Conservation (phyloP, 2,888 invertebrate species). For the Drosophila greeni region DNA sequence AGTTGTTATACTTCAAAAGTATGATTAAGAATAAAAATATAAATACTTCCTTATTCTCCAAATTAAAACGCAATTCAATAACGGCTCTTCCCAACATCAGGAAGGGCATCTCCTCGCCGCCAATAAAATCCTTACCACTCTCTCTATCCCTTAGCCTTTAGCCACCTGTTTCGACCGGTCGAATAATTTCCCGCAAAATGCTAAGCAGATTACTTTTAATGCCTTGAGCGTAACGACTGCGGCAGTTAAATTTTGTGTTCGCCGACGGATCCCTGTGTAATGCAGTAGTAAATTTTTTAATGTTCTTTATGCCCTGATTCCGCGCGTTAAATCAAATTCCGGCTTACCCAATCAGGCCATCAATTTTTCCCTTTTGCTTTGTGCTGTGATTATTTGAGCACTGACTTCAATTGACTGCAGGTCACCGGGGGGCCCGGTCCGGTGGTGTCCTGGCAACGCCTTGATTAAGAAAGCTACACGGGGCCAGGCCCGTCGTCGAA, state of each 20-base stretch:
- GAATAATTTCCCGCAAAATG: constrained; percentile 57
- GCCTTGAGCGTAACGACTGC: constrained; percentile 62
- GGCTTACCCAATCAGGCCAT: constrained; percentile 56
- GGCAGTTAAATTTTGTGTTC: constrained; percentile 61
- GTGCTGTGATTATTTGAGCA: constrained; percentile 55
- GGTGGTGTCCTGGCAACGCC: constrained; percentile 13
- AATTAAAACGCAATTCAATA: background rate
- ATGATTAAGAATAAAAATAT: no score
- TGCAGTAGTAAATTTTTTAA: constrained; percentile 41
- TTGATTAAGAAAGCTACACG: constrained; percentile 65
- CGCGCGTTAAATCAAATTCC: constrained; percentile 57
- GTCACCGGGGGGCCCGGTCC: constrained; percentile 10
- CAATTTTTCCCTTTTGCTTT: constrained; percentile 8
- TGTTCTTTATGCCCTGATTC: constrained; percentile 44
- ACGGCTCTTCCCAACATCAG: background rate
- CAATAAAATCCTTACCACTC: background rate
- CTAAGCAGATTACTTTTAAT: constrained; percentile 64
- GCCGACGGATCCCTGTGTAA: constrained; percentile 20
- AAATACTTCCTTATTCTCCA: background rate
- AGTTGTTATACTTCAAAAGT: no score
- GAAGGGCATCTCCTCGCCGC: constrained; percentile 32
- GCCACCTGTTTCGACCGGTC: constrained; percentile 51
- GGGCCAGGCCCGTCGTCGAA: constrained; percentile 27
- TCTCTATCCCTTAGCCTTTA: constrained; percentile 20
- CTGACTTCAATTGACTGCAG: constrained; percentile 55